Percentiles rank a stretch among this genome's conserved stretches.
Conservation (phyloP, 2,113 vertebrate species). For the Bubo bubo region DNA sequence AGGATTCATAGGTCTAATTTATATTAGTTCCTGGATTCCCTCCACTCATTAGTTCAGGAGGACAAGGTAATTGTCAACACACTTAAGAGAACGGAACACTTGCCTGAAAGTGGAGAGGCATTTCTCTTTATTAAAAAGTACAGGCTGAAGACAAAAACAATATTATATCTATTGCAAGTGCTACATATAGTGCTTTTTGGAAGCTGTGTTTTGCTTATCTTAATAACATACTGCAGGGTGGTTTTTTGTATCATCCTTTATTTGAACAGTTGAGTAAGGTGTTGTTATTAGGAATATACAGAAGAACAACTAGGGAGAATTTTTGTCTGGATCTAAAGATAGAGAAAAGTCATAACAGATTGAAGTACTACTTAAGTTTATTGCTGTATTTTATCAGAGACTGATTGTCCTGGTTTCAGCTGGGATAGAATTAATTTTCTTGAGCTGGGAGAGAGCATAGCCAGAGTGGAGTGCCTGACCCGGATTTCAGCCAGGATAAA, state of each 20-base stretch:
- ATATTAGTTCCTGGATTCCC: background rate
- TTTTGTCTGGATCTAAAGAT: background rate
- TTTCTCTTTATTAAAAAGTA: background rate
- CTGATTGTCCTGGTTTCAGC: background rate
- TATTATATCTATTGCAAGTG: background rate
- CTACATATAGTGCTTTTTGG: background rate
- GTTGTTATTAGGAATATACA: background rate
- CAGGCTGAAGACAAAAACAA: background rate
- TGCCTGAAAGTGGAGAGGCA: background rate
- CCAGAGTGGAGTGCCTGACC: no score
- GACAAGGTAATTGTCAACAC: background rate
- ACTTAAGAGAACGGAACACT: background rate
- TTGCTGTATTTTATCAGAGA: background rate
- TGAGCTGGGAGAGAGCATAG: no score
- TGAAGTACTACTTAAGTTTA: background rate
- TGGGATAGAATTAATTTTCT: no score
- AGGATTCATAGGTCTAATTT: background rate
- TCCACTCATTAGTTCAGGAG: background rate
- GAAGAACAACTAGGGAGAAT: background rate
- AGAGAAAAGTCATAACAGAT: background rate
- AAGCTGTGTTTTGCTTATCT: background rate
- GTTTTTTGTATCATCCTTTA: background rate
- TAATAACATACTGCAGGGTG: background rate
- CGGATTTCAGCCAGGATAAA: no score
- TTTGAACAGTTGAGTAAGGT: background rate